A percentile compares a stretch with the other conserved stretches of the same genome.
Evolutionary conservation across 2,888 invertebrate genomes (phyloP).

Genomic region (Nephrotoma guestfalica): DNA sequence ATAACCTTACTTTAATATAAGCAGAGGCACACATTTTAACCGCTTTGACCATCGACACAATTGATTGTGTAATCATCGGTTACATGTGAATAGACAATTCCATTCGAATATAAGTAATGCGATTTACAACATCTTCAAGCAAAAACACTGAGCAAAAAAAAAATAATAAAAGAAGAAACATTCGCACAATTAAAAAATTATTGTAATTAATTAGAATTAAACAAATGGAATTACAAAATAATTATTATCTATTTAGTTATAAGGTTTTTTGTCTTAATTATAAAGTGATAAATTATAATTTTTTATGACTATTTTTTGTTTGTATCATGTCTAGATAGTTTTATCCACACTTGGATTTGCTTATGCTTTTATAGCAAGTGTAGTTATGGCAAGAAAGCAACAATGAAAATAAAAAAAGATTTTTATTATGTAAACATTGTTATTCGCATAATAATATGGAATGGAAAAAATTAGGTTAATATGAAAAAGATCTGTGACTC

Average conservation of each 20-base stretch:
- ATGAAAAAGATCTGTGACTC: background rate
- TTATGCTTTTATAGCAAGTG: background rate
- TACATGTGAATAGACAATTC: no score
- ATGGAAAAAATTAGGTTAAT: background rate
- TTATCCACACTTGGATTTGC: background rate
- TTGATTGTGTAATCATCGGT: no score
- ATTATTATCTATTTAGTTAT: background rate
- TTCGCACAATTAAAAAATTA: background rate
- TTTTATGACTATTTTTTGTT: background rate
- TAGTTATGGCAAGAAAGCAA: background rate
- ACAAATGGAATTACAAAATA: background rate
- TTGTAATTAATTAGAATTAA: background rate
- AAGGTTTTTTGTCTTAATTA: background rate
- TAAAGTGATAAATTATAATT: background rate
- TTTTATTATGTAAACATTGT: background rate
- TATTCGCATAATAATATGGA: background rate
- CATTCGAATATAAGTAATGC: no score
- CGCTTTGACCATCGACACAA: no score
- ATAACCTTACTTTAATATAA: no score
- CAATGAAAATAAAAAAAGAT: background rate
- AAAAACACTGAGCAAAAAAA: background rate
- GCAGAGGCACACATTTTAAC: no score
- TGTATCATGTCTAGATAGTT: background rate
- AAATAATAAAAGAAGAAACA: background rate
- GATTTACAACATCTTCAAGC: background rate